Evolutionary conservation across 1,140 invertebrate species (phyloP).

Genomic region (Colletes latitarsis): DNA sequence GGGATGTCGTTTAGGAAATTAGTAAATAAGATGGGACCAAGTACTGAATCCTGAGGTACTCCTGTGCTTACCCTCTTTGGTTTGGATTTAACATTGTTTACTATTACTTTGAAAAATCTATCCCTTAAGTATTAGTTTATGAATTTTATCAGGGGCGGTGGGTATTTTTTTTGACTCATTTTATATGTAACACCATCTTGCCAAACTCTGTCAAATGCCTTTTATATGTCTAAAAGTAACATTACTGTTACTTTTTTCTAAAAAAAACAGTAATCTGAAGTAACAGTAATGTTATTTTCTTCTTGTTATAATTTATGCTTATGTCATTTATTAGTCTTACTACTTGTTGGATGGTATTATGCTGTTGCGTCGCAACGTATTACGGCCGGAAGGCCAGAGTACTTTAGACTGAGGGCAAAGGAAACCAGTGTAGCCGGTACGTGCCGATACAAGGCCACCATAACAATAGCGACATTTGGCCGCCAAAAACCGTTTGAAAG

Average conservation of each 20-base stretch:
- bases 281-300: conserved; percentile 7
- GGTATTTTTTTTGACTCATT: conserved; percentile 48
- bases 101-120: not conserved
- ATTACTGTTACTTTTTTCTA: conserved; percentile 32
- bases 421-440: no score
- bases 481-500: no score
- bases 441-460: no score
- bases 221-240: conserved; percentile 68
- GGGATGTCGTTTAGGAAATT: conserved; percentile 1
- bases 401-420: no score
- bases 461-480: no score
- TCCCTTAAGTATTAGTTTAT: not conserved
- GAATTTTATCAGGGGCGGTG: not conserved
- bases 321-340: conserved; percentile 66
- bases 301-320: conserved; percentile 56
- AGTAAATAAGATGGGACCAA: conserved; percentile 4
- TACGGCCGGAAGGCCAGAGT: no score
- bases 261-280: no score
- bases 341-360: conserved; percentile 68
- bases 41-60: conserved; percentile 2
- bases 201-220: conserved; percentile 41
- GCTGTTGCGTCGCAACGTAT: not conserved
- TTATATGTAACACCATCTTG: conserved; percentile 67
- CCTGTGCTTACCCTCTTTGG: not conserved
- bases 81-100: not conserved